Conservation (phyloP, 2,888 invertebrate species). For the Drosophila kambysellisi region DNA sequence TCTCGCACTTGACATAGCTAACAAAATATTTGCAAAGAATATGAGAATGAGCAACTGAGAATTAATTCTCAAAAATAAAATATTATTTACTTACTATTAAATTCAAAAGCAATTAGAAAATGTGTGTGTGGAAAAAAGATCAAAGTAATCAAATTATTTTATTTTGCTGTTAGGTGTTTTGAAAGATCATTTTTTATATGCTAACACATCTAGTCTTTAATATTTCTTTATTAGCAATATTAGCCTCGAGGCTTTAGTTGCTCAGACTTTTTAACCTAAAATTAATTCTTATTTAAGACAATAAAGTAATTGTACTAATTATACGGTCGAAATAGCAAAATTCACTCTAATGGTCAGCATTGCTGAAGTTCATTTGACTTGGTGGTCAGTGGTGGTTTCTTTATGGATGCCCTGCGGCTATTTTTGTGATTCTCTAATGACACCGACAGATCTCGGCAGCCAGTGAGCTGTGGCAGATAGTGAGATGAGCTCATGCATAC, state of each 20-base stretch:
- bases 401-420: conserved; percentile 25
- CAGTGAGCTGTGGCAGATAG: conserved; percentile 12
- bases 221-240: neutral
- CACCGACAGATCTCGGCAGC: conserved; percentile 10
- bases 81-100: neutral
- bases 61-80: conserved; percentile 3
- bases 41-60: conserved; percentile 6
- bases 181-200: neutral
- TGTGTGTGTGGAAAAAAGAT: neutral
- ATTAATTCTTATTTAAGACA: neutral
- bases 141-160: neutral
- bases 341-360: neutral
- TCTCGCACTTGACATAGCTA: conserved; percentile 24
- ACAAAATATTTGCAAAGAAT: conserved; percentile 23
- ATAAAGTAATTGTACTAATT: conserved; percentile 8
- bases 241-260: neutral
- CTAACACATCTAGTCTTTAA: neutral
- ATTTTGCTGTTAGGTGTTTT: neutral
- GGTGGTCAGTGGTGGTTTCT: conserved; percentile 9
- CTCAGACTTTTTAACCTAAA: conserved; percentile 1
- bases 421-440: conserved; percentile 39
- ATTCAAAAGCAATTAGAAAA: neutral
- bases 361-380: conserved; percentile 1
- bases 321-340: neutral
- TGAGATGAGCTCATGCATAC: conserved; percentile 39